Percentiles rank a stretch among this genome's conserved stretches.
These are phyloP conservation scores for Platysternon megacephalum DNA, from an alignment of 2,113 vertebrate species.

Conservation along the genomic window DNA sequence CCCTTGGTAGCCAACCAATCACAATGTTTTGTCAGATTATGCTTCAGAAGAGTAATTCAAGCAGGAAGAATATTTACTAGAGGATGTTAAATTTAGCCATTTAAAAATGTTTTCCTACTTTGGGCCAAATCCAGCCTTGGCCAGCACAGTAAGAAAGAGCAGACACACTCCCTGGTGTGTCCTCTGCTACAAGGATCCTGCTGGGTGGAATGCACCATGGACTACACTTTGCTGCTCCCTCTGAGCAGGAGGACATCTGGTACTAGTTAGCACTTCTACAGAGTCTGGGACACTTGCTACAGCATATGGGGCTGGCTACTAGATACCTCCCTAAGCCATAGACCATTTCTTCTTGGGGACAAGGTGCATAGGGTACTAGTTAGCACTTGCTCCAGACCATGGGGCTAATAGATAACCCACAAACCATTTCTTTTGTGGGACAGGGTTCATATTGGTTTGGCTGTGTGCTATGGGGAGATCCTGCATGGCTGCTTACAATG, in stretches of 20 bases:
- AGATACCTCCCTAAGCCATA: conserved; percentile 5
- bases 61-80: conserved; percentile 67
- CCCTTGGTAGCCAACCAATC: conserved; percentile 68
- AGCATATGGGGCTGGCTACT: not conserved
- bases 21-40: conserved; percentile 65
- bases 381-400: conserved; percentile 43
- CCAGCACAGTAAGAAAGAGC: not conserved
- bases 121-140: conserved; percentile 55
- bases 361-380: not conserved
- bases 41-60: conserved; percentile 56
- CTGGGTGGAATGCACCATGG: conserved; percentile 24
- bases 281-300: not conserved
- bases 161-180: not conserved
- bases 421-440: not conserved
- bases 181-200: not conserved
- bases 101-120: conserved; percentile 61
- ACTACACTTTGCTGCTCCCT: not conserved
- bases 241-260: not conserved
- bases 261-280: conserved; percentile 57
- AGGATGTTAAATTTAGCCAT: conserved; percentile 71
- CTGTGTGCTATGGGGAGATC: not conserved
- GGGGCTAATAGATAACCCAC: not conserved
- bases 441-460: not conserved
- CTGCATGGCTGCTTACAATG: not conserved
- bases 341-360: not conserved